phyloP scores from a whole-genome alignment of 2,113 vertebrate genomes.

The Noturus placidus region DNA sequence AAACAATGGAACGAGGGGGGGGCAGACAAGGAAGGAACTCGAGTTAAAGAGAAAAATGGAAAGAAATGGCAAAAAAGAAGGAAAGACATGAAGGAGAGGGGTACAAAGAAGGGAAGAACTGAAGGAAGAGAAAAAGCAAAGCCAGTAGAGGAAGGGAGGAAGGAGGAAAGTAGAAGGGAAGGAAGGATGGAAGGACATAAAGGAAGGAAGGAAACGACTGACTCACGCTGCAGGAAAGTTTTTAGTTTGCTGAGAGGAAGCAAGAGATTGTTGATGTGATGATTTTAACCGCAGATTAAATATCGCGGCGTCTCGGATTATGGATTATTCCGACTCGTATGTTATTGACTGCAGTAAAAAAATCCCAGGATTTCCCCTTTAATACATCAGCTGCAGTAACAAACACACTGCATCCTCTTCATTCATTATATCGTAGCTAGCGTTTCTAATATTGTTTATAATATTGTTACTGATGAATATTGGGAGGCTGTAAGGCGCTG shows the following conservation, averaged over 20 bases:
- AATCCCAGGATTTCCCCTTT: background rate
- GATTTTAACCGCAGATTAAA: background rate
- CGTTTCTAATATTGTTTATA: background rate
- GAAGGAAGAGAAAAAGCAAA: background rate
- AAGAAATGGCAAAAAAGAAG: background rate
- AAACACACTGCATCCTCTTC: background rate
- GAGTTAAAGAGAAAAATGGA: background rate
- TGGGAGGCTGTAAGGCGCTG: background rate
- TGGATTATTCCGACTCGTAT: background rate
- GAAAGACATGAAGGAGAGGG: background rate
- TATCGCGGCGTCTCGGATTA: background rate
- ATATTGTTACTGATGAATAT: too few relatives aligned
- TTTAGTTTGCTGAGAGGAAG: background rate
- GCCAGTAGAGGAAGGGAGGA: background rate
- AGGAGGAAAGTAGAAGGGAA: background rate
- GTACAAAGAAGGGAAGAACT: too few relatives aligned
- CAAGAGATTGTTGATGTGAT: background rate
- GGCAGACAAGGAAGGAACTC: background rate
- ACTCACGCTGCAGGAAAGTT: background rate
- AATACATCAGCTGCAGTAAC: background rate
- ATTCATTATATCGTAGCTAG: background rate
- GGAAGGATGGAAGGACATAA: background rate
- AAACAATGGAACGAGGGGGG: background rate
- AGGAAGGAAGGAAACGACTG: background rate
- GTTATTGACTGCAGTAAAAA: background rate